phyloP scores from a whole-genome alignment of 2,888 invertebrate genomes.

The Rhabditoides inermis region DNA sequence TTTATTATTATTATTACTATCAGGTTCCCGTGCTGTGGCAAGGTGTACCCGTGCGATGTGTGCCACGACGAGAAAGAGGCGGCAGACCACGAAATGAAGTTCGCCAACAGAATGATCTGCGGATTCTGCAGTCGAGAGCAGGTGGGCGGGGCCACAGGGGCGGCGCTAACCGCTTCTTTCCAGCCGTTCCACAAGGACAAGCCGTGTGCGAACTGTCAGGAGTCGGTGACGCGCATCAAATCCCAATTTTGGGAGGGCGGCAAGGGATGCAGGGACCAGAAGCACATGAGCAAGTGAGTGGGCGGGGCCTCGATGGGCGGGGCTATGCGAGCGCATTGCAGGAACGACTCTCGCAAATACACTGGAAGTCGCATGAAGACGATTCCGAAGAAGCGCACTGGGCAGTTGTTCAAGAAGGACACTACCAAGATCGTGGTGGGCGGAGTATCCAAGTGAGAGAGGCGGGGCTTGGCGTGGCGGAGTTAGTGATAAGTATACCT shows the following conservation, averaged over 20 bases:
- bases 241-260: slow-evolving; percentile 57
- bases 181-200: slow-evolving; percentile 14
- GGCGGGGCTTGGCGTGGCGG: too few relatives aligned
- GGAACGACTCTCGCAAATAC: slow-evolving; percentile 4
- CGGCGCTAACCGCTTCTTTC: neutral
- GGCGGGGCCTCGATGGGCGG: neutral
- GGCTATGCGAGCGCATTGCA: neutral
- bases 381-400: too few relatives aligned
- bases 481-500: too few relatives aligned
- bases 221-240: slow-evolving; percentile 10
- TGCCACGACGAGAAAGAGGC: slow-evolving; percentile 10
- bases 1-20: too few relatives aligned
- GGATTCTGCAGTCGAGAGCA: slow-evolving; percentile 57
- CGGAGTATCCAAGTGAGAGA: too few relatives aligned
- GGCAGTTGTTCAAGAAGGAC: too few relatives aligned
- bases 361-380: slow-evolving; percentile 3
- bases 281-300: slow-evolving; percentile 53
- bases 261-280: slow-evolving; percentile 55
- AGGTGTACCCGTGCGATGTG: slow-evolving; percentile 12
- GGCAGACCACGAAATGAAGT: slow-evolving; percentile 15
- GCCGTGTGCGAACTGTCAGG: slow-evolving; percentile 16
- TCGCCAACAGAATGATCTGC: slow-evolving; percentile 56
- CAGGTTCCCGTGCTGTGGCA: slow-evolving; percentile 16
- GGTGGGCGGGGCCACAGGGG: slow-evolving; percentile 38
- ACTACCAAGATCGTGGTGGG: too few relatives aligned